Percentiles rank a stretch among this genome's conserved stretches.
phyloP scores from a whole-genome alignment of 1,140 invertebrate species.

The Drosophila triauraria region DNA sequence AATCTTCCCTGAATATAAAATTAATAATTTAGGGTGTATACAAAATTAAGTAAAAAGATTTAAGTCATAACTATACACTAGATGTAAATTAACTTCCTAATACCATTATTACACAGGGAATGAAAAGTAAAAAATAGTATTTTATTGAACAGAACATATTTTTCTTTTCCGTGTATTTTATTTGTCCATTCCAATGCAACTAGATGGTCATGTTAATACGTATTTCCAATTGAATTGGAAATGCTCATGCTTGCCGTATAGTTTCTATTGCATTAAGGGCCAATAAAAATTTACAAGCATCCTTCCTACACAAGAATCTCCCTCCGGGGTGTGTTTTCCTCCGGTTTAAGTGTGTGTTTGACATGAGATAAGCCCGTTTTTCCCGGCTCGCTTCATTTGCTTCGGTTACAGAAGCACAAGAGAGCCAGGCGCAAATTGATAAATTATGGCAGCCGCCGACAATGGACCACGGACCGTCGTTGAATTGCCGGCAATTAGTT shows the following conservation, averaged over 20 bases:
- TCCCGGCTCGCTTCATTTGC: conserved; percentile 69
- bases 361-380: conserved; percentile 73
- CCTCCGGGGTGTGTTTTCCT: conserved; percentile 24
- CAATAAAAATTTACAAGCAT: conserved; percentile 71
- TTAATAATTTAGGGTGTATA: no score
- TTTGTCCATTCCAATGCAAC: conserved; percentile 20
- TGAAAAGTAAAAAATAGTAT: no score
- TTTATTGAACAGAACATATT: no score
- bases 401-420: conserved; percentile 12
- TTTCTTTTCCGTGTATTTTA: not conserved
- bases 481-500: conserved; percentile 73
- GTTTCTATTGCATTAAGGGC: conserved; percentile 69
- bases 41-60: not conserved
- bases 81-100: no score
- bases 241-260: conserved; percentile 31
- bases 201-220: conserved; percentile 61
- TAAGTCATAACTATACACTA: no score
- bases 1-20: not conserved
- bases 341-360: conserved; percentile 69
- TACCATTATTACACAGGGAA: no score
- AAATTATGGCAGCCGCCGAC: conserved; percentile 60
- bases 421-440: conserved; percentile 63
- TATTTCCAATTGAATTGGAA: conserved; percentile 73
- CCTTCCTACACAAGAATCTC: conserved; percentile 13
- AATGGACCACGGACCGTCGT: not conserved